phyloP scores from a whole-genome alignment of 2,113 vertebrate genomes.

The Chaenocephalus aceratus region DNA sequence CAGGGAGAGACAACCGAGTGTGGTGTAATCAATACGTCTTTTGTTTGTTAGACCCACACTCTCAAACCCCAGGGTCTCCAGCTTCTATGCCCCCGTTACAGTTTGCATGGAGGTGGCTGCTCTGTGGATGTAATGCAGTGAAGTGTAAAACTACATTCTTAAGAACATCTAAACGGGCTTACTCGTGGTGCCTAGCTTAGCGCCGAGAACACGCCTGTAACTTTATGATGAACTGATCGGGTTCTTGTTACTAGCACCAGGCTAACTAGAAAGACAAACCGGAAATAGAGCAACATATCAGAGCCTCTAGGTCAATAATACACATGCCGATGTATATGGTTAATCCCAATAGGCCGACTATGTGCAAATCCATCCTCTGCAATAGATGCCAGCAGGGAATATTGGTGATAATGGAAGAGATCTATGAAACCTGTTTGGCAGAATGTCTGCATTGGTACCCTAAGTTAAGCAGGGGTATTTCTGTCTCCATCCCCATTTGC shows the following conservation, averaged over 20 bases:
- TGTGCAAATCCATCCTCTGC: constrained; percentile 51
- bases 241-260: constrained; percentile 63
- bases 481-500: constrained; percentile 35
- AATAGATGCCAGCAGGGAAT: constrained; percentile 41
- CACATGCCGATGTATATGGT: constrained; percentile 1
- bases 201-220: constrained; percentile 29
- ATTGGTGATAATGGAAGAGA: constrained; percentile 50
- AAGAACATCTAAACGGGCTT: constrained; percentile 64
- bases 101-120: constrained; percentile 57
- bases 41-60: constrained; percentile 71
- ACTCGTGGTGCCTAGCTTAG: constrained; percentile 54
- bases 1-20: constrained; percentile 62
- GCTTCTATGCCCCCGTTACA: constrained; percentile 36
- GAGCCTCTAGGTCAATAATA: constrained; percentile 18
- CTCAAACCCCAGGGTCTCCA: constrained; percentile 37
- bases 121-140: constrained; percentile 35
- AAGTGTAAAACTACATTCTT: constrained; percentile 60
- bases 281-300: constrained; percentile 11
- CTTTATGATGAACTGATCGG: constrained; percentile 39
- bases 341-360: constrained; percentile 8
- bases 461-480: constrained; percentile 38
- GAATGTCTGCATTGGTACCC: constrained; percentile 19
- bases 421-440: constrained; percentile 34
- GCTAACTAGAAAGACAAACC: constrained; percentile 30
- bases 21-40: constrained; percentile 76